phyloP scores from a whole-genome alignment of 2,888 invertebrate genomes.

The Parapristionchus giblindavisi region DNA sequence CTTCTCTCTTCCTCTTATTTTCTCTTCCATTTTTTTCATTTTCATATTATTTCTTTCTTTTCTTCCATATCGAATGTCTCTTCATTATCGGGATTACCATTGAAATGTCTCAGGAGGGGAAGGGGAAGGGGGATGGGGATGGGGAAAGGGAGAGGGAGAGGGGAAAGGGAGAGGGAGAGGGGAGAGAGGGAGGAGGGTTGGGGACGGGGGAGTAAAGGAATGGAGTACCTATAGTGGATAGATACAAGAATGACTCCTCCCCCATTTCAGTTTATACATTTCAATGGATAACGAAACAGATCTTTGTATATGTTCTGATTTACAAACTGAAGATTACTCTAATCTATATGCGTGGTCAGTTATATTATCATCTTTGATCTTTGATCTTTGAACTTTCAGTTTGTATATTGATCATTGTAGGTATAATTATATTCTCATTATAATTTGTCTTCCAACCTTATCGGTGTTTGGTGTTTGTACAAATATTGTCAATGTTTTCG shows the following conservation, averaged over 20 bases:
- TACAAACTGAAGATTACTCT: constrained; percentile 68
- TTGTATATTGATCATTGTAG: neutral
- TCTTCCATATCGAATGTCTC: neutral
- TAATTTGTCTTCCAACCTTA: constrained; percentile 62
- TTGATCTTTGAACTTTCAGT: neutral
- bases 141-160: neutral
- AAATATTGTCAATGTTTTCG: constrained; percentile 67
- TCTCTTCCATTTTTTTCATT: neutral
- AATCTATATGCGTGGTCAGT: constrained; percentile 66
- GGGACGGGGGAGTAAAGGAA: no score
- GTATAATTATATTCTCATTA: constrained; percentile 64
- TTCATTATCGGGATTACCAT: neutral
- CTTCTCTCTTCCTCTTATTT: neutral
- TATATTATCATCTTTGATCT: neutral
- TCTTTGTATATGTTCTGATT: constrained; percentile 66
- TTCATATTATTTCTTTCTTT: neutral
- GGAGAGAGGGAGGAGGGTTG: no score
- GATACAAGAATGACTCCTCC: constrained; percentile 4
- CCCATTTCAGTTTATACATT: constrained; percentile 6
- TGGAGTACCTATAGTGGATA: no score
- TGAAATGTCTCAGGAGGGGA: neutral
- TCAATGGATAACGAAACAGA: constrained; percentile 46
- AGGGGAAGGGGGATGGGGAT: neutral
- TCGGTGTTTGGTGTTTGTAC: constrained; percentile 68
- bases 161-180: constrained; percentile 39